phyloP scores from a whole-genome alignment of 2,888 invertebrate genomes.

The Ctena decussata region DNA sequence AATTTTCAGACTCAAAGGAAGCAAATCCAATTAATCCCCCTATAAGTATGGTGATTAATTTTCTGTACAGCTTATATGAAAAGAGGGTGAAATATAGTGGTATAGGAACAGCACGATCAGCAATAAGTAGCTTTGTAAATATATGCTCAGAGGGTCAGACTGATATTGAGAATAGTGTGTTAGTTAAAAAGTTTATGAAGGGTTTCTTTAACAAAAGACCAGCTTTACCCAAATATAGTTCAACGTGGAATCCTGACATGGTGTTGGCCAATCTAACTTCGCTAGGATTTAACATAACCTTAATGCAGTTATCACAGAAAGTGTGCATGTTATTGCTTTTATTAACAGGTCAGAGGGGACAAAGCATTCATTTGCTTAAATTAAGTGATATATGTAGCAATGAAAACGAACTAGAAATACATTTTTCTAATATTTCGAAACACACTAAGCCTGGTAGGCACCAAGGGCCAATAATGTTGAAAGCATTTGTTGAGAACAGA shows the following conservation, averaged over 20 bases:
- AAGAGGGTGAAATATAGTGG: conserved; percentile 3
- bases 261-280: background rate
- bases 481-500: background rate
- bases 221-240: background rate
- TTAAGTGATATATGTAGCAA: background rate
- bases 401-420: background rate
- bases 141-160: background rate
- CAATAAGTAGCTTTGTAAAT: conserved; percentile 17
- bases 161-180: background rate
- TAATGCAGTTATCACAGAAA: background rate
- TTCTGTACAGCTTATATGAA: conserved; percentile 24
- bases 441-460: background rate
- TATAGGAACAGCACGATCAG: conserved; percentile 22
- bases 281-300: background rate
- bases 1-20: conserved; percentile 15
- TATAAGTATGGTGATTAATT: background rate
- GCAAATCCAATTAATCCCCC: conserved; percentile 1
- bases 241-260: background rate
- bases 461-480: background rate
- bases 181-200: background rate
- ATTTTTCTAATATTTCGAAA: background rate
- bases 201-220: conserved; percentile 1
- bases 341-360: background rate
- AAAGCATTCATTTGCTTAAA: background rate
- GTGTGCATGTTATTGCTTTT: background rate